A percentile compares a stretch with the other conserved stretches of the same genome.
Evolutionary conservation across 2,888 invertebrate species (phyloP).

Genomic region (Lottia gigantea): DNA sequence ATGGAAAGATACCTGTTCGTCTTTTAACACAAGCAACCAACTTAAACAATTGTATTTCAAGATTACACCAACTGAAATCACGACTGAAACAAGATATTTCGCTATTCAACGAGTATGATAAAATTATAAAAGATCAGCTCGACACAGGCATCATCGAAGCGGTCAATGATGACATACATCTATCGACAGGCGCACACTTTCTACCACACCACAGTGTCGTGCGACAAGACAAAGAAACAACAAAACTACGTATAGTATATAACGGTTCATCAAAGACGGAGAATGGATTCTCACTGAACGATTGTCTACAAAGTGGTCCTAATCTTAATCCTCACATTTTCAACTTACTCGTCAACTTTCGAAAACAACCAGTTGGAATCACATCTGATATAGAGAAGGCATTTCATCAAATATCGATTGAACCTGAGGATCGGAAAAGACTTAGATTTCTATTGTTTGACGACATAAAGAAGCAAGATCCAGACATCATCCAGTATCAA

Average conservation of each 20-base stretch:
- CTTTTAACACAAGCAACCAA: not conserved
- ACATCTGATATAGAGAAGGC: conserved; percentile 15
- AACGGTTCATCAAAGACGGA: conserved; percentile 1
- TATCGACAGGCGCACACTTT: not conserved
- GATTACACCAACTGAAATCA: not conserved
- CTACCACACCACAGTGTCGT: conserved; percentile 10
- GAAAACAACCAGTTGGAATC: not conserved
- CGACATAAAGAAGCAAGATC: not conserved
- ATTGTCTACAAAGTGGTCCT: conserved; percentile 9
- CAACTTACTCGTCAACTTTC: conserved; percentile 2
- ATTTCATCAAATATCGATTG: conserved; percentile 8
- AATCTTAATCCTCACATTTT: conserved; percentile 13
- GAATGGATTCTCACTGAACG: not conserved
- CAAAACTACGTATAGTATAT: conserved; percentile 14
- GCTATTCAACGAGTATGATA: not conserved
- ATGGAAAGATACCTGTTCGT: not conserved
- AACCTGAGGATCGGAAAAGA: conserved; percentile 8
- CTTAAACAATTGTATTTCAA: not conserved
- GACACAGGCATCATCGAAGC: not conserved
- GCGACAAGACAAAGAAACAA: conserved; percentile 2
- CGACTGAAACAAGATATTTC: not conserved
- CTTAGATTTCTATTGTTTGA: not conserved
- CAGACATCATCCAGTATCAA: conserved; percentile 8
- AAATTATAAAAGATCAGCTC: not conserved
- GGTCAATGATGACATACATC: no score